Evolutionary conservation across 2,797 vertebrate genomes (phyloP).

Genomic region (Chrosomus eos): DNA sequence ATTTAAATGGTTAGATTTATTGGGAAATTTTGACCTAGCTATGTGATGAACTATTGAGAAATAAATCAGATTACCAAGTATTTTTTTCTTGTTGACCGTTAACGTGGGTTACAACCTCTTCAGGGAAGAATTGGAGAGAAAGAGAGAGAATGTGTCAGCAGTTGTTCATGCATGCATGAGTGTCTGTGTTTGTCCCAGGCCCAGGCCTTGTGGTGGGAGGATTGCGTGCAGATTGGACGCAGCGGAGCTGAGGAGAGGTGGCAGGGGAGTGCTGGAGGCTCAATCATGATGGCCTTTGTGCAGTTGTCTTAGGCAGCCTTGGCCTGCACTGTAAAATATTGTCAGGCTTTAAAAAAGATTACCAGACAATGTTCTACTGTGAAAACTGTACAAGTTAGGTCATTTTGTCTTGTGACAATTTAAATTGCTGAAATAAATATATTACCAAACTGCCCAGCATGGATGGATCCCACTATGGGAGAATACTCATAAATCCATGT

Average conservation of each 20-base stretch:
- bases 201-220: slow-evolving; percentile 61
- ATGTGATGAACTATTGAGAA: background rate
- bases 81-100: background rate
- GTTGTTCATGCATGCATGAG: slow-evolving; percentile 35
- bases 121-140: slow-evolving; percentile 51
- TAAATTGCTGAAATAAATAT: slow-evolving; percentile 19
- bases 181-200: slow-evolving; percentile 52
- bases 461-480: background rate
- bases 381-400: slow-evolving; percentile 3
- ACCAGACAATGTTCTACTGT: slow-evolving; percentile 10
- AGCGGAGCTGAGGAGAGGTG: slow-evolving; percentile 42
- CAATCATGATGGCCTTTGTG: slow-evolving; percentile 38
- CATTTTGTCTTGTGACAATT: slow-evolving; percentile 6
- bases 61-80: background rate
- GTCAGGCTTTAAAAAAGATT: slow-evolving; percentile 10
- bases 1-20: slow-evolving; percentile 1
- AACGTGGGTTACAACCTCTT: slow-evolving; percentile 1
- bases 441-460: background rate
- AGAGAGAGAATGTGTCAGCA: slow-evolving; percentile 48
- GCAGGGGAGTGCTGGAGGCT: slow-evolving; percentile 43
- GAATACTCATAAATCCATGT: slow-evolving; percentile 1
- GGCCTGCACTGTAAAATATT: slow-evolving; percentile 49
- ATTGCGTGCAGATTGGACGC: slow-evolving; percentile 61
- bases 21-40: background rate
- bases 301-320: slow-evolving; percentile 72